phyloP scores from a whole-genome alignment of 2,888 invertebrate species.

The Ceramica pisi region DNA sequence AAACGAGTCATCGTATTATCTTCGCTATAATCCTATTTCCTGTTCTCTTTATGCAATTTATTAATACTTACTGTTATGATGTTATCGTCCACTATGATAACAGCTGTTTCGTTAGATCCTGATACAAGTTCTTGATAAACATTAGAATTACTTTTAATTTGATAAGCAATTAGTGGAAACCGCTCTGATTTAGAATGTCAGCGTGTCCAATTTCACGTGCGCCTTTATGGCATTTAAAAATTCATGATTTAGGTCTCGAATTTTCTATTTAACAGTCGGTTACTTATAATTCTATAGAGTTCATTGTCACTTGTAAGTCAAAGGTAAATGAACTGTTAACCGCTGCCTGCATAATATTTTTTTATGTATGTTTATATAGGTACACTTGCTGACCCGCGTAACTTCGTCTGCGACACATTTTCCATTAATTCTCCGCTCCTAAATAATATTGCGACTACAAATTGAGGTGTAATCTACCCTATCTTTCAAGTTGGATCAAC shows the following conservation, averaged over 20 bases:
- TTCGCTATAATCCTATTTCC: slow-evolving; percentile 2
- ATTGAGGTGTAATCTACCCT: too few relatives aligned
- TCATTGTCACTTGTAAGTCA: slow-evolving; percentile 35
- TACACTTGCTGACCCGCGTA: too few relatives aligned
- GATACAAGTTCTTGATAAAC: slow-evolving; percentile 17
- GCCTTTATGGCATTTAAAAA: not conserved
- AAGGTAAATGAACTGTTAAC: slow-evolving; percentile 36
- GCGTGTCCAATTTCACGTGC: not conserved
- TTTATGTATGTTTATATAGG: not conserved
- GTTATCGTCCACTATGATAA: slow-evolving; percentile 5
- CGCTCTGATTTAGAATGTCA: slow-evolving; percentile 3
- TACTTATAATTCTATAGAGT: slow-evolving; percentile 19
- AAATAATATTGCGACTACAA: too few relatives aligned
- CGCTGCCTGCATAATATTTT: not conserved
- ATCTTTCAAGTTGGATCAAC: too few relatives aligned
- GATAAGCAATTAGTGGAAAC: slow-evolving; percentile 29
- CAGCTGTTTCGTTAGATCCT: slow-evolving; percentile 11
- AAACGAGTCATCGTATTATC: slow-evolving; percentile 7
- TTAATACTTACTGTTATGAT: not conserved
- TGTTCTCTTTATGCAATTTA: slow-evolving; percentile 1
- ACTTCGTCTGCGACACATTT: too few relatives aligned
- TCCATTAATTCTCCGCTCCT: too few relatives aligned
- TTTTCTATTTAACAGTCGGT: not conserved
- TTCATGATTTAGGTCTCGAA: not conserved
- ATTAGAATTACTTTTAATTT: slow-evolving; percentile 4